Evolutionary conservation across 1,140 invertebrate genomes (phyloP).

Genomic region (Drosophila trapezifrons): DNA sequence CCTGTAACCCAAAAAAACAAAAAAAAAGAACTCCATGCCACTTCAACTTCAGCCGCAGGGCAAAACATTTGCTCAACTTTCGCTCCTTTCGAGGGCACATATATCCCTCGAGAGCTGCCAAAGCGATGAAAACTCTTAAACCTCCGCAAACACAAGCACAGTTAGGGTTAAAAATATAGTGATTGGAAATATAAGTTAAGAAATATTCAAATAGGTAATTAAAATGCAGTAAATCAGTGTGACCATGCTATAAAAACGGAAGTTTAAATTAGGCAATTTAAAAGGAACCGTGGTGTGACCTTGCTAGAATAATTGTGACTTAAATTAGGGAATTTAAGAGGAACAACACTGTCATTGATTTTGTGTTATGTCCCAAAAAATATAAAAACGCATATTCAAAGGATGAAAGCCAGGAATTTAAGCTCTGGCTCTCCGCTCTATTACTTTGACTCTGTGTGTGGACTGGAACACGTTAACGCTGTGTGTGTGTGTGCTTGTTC

Average conservation of each 20-base stretch:
- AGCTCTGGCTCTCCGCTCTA: background rate
- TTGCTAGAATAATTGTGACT: background rate
- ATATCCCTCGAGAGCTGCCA: constrained; percentile 14
- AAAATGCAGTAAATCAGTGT: background rate
- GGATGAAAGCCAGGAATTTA: background rate
- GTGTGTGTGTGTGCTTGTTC: constrained; percentile 12
- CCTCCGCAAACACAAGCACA: constrained; percentile 4
- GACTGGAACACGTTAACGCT: constrained; percentile 29
- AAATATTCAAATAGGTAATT: background rate
- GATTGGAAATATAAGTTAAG: background rate
- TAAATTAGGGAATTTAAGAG: background rate
- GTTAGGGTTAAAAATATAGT: constrained; percentile 1
- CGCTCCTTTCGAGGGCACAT: constrained; percentile 5
- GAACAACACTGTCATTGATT: too few relatives aligned
- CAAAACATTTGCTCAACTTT: constrained; percentile 34
- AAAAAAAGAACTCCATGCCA: background rate
- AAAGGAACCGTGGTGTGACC: background rate
- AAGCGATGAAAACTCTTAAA: constrained; percentile 33
- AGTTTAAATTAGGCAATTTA: too few relatives aligned
- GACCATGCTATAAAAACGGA: background rate
- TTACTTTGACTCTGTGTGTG: constrained; percentile 1
- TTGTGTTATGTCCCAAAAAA: too few relatives aligned
- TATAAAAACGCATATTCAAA: too few relatives aligned
- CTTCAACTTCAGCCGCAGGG: constrained; percentile 8
- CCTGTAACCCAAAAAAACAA: background rate